Evolutionary conservation across 2,888 invertebrate species (phyloP), one percentile per base, ranked within the genome.

Genomic region (Aplocera efformata): DNA sequence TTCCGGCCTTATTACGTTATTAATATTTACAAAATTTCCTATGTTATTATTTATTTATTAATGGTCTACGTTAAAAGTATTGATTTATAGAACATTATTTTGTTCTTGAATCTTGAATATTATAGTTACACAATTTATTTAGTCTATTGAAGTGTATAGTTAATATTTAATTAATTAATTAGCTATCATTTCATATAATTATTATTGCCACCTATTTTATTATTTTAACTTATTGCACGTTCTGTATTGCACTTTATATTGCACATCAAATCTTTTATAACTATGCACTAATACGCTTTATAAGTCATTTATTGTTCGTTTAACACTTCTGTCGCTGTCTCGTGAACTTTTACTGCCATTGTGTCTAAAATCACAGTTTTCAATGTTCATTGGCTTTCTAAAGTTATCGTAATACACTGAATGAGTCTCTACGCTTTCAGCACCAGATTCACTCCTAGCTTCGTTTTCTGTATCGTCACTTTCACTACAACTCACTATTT

Each of bases 351-450:
- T 67, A 41, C 50, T 63, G 35, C 57, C 61, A 50, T 53, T 56
- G 53, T 58, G 59, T 53, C 52, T 60, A 36, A 48, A 56, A 44
- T 52, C 45, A 50, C 36, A 24, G 42, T 63, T 71, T 31, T 78
- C 78, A 13, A 71, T 57, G 50, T 62, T 71, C 10, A 62, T 56
- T 50, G 67, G 57, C 43, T 91, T 92, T 45, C 92, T 83, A 62
- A 92, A 92, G 70, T 92, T 93, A 31, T 94, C 94, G 61, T 95
- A 95, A 68, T 95, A 94, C 25, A 96, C 95, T 2, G 95, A 96
- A 79, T 96, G 95, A 0, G 96, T 96, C 64, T 95, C 96, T 17
- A 95, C 89, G 80, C 95, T 96, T 70, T 96, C 96, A 2, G 94
- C 96, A 0, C 96, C 96, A 11, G 95, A 96, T 80, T 96, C 96